Evolutionary conservation across 2,113 vertebrate genomes (phyloP).

Genomic region (Esox niger): DNA sequence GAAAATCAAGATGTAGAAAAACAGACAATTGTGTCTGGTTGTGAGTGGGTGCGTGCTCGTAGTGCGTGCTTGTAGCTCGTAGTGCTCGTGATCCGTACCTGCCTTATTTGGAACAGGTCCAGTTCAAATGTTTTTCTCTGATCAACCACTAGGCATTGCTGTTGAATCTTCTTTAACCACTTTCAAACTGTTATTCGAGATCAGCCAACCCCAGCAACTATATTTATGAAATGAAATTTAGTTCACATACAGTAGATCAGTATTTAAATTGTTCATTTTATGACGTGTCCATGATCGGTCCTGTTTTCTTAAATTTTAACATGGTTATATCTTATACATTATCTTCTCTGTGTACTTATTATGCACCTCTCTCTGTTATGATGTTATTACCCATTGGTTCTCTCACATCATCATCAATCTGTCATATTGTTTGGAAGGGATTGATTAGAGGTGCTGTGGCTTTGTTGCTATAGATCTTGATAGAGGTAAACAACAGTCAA

Average conservation of each 20-base stretch:
- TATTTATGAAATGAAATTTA: background rate
- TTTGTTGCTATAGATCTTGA: too few relatives aligned
- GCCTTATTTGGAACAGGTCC: background rate
- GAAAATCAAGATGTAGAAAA: too few relatives aligned
- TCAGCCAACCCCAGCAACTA: background rate
- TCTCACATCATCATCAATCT: background rate
- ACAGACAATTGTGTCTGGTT: background rate
- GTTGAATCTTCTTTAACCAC: constrained; percentile 53
- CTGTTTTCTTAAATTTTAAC: background rate
- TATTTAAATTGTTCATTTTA: background rate
- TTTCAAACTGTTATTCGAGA: constrained; percentile 8
- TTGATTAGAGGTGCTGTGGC: background rate
- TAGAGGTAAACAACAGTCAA: background rate
- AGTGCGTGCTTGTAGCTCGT: constrained; percentile 2
- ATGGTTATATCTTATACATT: background rate
- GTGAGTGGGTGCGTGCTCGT: background rate
- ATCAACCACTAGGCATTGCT: constrained; percentile 67
- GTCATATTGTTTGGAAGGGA: background rate
- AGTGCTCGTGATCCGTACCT: background rate
- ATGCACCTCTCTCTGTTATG: background rate
- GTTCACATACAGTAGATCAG: background rate
- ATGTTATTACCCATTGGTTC: background rate
- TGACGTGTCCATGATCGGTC: background rate
- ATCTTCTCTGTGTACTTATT: background rate
- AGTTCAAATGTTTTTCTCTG: constrained; percentile 41